Base-by-base conservation (phyloP, 1,140 invertebrate genomes). In the Drosophila setifemur region DNA sequence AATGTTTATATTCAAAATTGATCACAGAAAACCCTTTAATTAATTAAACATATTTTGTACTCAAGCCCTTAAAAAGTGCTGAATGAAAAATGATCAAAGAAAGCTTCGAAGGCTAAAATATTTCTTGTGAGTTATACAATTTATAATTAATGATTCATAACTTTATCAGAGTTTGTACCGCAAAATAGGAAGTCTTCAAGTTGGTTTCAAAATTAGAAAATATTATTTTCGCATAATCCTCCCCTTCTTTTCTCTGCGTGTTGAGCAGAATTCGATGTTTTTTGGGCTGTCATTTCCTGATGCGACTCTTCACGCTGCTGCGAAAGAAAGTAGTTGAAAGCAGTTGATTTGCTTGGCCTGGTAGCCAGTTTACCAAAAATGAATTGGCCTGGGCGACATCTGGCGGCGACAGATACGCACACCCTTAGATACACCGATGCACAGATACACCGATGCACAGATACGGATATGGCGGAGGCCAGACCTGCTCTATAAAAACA, bases 371-470 rank as follows among this genome's bases (percentile, higher is more conserved):
- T 49, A 69, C 39, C 69, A 55, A 75, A 67, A 55, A 48, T 53
- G 52, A 72, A 75, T 72, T 68, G 57, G 54, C 67, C 79, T 68
- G 57, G 54, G 71, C 79, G 57, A 79, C 81, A 85, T 85, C 74
- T 85, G 79, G 74, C 45, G 45, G 35, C 73, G 70, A 85, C 70
- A 66, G 49, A 48, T 40, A 31, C 31, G 42, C 12, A 35, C 43
- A 54, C 4, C 39, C 11, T 11, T 33, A 33, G 33, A 26, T n/a
- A 29, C 3, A 25, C 48, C 40, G 42, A 53, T 43, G 19, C 37
- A 44, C 43, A 52, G 28, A 23, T n/a, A n/a, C n/a, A 28, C 40
- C 16, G 18, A 54, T 14, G 16, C 33, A 11, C 31, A 40, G 19
- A 40, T 23, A 5, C 21, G 21, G 21, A 23, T 23, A 23, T 5